phyloP scores from a whole-genome alignment of 2,113 vertebrate genomes.

The Pteropus alecto region DNA sequence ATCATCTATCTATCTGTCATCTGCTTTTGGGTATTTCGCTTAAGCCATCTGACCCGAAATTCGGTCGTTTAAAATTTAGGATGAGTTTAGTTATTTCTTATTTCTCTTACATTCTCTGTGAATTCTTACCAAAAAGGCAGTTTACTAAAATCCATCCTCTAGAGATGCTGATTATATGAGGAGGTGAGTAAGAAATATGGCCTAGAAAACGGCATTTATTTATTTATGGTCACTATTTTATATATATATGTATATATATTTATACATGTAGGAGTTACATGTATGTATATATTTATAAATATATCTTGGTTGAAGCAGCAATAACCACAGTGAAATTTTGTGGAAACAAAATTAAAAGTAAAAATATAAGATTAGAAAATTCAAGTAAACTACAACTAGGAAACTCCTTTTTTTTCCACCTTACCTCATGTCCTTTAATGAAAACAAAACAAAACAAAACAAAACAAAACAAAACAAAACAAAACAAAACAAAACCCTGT shows the following conservation, averaged over 20 bases:
- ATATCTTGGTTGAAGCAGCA: background rate
- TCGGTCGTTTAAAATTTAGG: background rate
- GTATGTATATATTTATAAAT: background rate
- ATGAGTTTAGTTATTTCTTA: background rate
- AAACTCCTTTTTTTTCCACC: background rate
- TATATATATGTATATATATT: background rate
- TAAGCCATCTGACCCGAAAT: background rate
- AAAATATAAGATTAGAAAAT: too few relatives aligned
- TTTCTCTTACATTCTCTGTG: background rate
- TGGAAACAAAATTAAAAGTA: background rate
- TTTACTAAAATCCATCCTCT: too few relatives aligned
- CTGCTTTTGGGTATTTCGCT: background rate
- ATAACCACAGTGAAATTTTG: background rate
- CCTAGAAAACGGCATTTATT: background rate
- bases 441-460: background rate
- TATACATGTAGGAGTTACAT: background rate
- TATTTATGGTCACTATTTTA: background rate
- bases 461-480: background rate
- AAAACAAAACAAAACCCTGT: background rate
- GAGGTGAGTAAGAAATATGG: background rate
- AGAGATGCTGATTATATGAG: background rate
- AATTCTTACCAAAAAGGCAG: background rate
- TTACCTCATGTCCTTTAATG: background rate
- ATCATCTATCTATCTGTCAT: background rate
- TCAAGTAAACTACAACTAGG: background rate